Evolutionary conservation across 1,140 invertebrate genomes (phyloP).

Genomic region (Diprion similis): DNA sequence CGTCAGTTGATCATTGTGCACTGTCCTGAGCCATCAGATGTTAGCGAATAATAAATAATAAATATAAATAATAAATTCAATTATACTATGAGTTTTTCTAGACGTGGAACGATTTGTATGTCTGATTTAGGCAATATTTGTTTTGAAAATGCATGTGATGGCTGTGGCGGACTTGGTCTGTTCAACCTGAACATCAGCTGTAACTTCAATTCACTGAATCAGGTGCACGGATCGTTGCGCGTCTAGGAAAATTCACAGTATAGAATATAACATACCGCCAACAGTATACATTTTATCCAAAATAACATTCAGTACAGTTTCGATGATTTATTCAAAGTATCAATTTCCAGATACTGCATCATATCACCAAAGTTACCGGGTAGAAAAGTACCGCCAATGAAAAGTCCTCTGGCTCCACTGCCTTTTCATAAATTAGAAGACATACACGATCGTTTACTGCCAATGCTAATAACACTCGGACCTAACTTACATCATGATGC

Average conservation of each 20-base stretch:
- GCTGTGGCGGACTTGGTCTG: no score
- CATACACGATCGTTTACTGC: slow-evolving; percentile 79
- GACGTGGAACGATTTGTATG: no score
- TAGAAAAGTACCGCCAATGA: slow-evolving; percentile 64
- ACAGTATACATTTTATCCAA: neutral
- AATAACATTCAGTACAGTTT: neutral
- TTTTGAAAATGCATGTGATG: no score
- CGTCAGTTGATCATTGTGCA: no score
- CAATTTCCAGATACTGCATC: slow-evolving; percentile 69
- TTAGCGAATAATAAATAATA: no score
- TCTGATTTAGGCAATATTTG: no score
- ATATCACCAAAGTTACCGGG: slow-evolving; percentile 74
- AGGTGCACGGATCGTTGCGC: no score
- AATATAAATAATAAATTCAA: no score
- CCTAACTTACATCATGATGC: slow-evolving; percentile 89
- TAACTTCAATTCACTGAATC: no score
- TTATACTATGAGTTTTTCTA: no score
- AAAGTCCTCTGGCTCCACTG: slow-evolving; percentile 68
- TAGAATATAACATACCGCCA: slow-evolving; percentile 1
- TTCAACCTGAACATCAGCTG: no score
- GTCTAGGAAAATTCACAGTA: slow-evolving; percentile 17
- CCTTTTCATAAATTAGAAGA: slow-evolving; percentile 72
- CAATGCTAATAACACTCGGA: slow-evolving; percentile 88
- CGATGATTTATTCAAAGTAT: no score
- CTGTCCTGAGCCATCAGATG: neutral